phyloP scores from a whole-genome alignment of 1,140 invertebrate species.

The Trypoxylus dichotomus region DNA sequence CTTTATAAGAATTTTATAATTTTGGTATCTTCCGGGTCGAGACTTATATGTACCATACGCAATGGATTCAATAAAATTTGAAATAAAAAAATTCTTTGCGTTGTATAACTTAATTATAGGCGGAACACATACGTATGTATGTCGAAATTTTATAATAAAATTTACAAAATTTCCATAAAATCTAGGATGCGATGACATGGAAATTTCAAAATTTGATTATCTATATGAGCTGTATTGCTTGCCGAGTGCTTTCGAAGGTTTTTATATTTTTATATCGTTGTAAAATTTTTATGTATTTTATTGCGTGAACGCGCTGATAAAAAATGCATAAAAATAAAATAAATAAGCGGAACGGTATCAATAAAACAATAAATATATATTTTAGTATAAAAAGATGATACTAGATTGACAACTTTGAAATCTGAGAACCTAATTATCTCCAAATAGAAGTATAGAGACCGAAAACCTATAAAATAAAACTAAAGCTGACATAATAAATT shows the following conservation, averaged over 20 bases:
- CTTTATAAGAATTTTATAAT: conserved; percentile 10
- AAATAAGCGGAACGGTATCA: too few relatives aligned
- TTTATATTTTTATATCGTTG: background rate
- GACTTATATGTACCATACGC: background rate
- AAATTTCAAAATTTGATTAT: background rate
- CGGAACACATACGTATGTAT: background rate
- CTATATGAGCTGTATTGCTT: background rate
- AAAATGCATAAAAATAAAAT: background rate
- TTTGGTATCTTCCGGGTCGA: background rate
- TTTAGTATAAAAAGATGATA: too few relatives aligned
- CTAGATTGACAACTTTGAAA: too few relatives aligned
- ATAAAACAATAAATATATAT: too few relatives aligned
- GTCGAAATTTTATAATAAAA: background rate
- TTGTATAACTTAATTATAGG: background rate
- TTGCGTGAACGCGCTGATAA: background rate
- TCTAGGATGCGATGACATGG: background rate
- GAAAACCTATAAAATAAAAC: background rate
- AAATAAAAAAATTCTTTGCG: background rate
- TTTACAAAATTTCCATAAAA: background rate
- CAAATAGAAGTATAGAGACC: background rate
- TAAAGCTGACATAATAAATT: too few relatives aligned
- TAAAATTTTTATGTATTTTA: background rate
- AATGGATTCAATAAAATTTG: background rate
- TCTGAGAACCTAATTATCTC: background rate
- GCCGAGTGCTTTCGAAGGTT: background rate